Evolutionary conservation across 23 tunicate genomes (phyloP), one percentile per base, ranked within the genome.

Genomic region (Ascidia mentula): DNA sequence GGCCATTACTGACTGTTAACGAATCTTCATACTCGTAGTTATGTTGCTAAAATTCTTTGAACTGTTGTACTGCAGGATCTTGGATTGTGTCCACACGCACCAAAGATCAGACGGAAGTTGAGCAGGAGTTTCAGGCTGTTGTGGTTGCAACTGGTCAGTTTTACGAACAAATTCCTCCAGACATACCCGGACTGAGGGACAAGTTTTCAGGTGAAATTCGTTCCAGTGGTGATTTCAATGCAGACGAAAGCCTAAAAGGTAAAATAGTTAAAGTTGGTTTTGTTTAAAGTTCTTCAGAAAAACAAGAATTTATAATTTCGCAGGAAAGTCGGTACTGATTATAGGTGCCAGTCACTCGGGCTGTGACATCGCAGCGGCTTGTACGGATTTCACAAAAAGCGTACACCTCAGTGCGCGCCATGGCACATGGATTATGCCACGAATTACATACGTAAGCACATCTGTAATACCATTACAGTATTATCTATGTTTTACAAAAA

Each of bases 241-340:
- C 78, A 18, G 9, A 76, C 31, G 81, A 75, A 40, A 72, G 69
- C 18, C 84, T 74, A 32, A 45, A 78, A 89, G 95, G 95, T 89
- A 53, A 3, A 53, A 12, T 42, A 42, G 15, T 42, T 9, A 42
- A 12, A 42, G 12, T 42, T 42, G 53, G n/a, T n/a, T 42, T 42
- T 9, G 53, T 42, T 42, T 42, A 42, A 9, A 42, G 15, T 42
- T 42, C 12, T 42, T 42, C 53, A 15, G 53, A 5, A 5, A 28
- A 53, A 20, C 22, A 3, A 26, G 28, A 53, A 53, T 53, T 5
- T 5, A n/a, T n/a, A n/a, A 5, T 72, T 46, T 40, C 73, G 15
- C 85, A 89, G 95, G 69, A 33, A 89, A 89, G 73, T 69, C 82
- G 40, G 85, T 89, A 7, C 38, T 89, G 22, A 84, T 89, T 26